A percentile compares a stretch with the other conserved stretches of the same genome.
phyloP scores from a whole-genome alignment of 2,888 invertebrate genomes.

The Lepidochitona cinerea region DNA sequence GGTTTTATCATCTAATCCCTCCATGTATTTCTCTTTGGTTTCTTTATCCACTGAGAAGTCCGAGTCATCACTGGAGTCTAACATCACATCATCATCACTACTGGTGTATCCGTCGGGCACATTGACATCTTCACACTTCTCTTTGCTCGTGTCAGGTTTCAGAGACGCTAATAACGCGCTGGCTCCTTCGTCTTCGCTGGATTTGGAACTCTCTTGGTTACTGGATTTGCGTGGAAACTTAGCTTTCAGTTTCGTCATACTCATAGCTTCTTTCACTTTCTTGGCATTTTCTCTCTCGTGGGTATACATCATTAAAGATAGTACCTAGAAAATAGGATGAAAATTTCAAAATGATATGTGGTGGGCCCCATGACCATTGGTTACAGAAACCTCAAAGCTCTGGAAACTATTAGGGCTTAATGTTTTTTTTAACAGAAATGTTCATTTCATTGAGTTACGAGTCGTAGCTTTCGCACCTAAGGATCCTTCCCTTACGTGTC shows the following conservation, averaged over 20 bases:
- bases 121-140: neutral
- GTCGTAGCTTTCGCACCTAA: too few species aligned
- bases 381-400: too few species aligned
- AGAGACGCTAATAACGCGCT: neutral
- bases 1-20: neutral
- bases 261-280: neutral
- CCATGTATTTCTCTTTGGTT: neutral
- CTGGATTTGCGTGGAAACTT: constrained; percentile 17
- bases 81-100: constrained; percentile 26
- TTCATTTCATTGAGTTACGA: too few species aligned
- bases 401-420: too few species aligned
- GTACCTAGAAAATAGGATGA: constrained; percentile 56
- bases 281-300: constrained; percentile 38
- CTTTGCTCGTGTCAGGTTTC: neutral
- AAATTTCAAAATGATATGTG: too few species aligned
- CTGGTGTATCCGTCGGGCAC: constrained; percentile 14
- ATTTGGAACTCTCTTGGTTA: neutral
- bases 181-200: neutral
- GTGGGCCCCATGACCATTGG: too few species aligned
- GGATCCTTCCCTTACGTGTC: too few species aligned
- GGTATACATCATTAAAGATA: constrained; percentile 67
- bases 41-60: neutral
- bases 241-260: neutral
- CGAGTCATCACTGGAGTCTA: neutral
- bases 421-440: too few species aligned